Percentiles rank a stretch among this genome's conserved stretches.
These are phyloP conservation scores for Menidia beryllina DNA, from an alignment of 2,113 vertebrate species.

Conservation along the genomic window DNA sequence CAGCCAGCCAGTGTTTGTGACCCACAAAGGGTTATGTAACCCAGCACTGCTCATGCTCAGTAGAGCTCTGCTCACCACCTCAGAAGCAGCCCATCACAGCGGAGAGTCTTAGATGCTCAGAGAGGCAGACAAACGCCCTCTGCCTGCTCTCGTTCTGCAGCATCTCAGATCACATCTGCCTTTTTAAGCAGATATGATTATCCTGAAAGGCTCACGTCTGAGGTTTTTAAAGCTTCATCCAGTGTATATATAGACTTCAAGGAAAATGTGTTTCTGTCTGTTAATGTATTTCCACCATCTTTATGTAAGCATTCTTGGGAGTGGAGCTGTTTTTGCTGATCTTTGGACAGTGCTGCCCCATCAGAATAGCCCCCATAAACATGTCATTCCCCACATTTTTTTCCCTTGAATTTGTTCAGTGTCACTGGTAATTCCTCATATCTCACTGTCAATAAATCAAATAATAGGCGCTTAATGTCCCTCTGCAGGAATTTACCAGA, in stretches of 20 bases:
- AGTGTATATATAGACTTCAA: neutral
- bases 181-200: accelerated
- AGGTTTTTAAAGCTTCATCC: neutral
- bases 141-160: neutral
- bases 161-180: neutral
- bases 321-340: neutral
- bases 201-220: neutral
- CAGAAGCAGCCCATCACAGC: slow-evolving; percentile 48
- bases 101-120: slow-evolving; percentile 11
- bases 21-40: slow-evolving; percentile 75
- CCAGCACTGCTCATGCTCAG: slow-evolving; percentile 70
- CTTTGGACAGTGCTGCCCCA: neutral
- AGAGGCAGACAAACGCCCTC: neutral
- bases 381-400: neutral
- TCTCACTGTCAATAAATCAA: neutral
- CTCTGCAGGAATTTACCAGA: neutral
- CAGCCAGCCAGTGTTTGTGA: slow-evolving; percentile 50
- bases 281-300: neutral
- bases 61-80: slow-evolving; percentile 44
- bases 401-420: neutral
- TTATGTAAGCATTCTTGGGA: neutral
- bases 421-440: neutral
- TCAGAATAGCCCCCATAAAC: neutral
- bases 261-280: neutral
- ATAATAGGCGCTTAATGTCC: slow-evolving; percentile 1